Evolutionary conservation across 1,140 invertebrate species (phyloP).

Genomic region (Eriocheir sinensis): DNA sequence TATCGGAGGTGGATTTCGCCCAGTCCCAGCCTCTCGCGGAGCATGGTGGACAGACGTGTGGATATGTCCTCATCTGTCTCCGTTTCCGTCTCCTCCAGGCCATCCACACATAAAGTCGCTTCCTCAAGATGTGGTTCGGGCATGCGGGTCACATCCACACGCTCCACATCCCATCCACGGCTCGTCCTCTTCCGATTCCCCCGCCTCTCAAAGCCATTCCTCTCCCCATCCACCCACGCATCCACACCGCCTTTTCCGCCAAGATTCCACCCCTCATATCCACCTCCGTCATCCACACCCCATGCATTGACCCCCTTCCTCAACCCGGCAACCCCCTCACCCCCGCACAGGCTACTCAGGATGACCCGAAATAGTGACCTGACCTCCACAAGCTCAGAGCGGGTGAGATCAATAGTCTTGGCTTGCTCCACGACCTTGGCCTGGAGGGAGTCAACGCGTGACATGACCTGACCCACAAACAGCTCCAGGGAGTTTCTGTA

Average conservation of each 20-base stretch:
- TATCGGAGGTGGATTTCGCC: background rate
- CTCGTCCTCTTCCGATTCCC: background rate
- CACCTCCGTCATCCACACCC: background rate
- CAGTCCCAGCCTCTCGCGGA: conserved; percentile 27
- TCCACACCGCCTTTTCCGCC: background rate
- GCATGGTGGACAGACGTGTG: background rate
- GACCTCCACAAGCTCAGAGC: conserved; percentile 14
- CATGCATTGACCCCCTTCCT: background rate
- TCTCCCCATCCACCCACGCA: background rate
- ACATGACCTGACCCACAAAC: conserved; percentile 20
- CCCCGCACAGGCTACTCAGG: background rate
- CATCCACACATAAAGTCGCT: conserved; percentile 33
- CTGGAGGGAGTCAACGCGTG: conserved; percentile 25
- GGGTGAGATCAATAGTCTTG: background rate
- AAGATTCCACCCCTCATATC: background rate
- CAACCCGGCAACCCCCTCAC: too few relatives aligned
- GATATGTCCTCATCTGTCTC: background rate
- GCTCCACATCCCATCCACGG: too few relatives aligned
- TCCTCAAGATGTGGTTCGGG: background rate
- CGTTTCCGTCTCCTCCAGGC: background rate
- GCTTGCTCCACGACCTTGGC: conserved; percentile 29
- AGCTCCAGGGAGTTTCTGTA: conserved; percentile 43
- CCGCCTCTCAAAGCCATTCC: background rate
- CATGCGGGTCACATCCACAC: background rate
- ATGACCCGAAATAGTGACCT: background rate